A percentile compares a stretch with the other conserved stretches of the same genome.
phyloP scores from a whole-genome alignment of 2,888 invertebrate genomes.

The Leptinotarsa haldemani region DNA sequence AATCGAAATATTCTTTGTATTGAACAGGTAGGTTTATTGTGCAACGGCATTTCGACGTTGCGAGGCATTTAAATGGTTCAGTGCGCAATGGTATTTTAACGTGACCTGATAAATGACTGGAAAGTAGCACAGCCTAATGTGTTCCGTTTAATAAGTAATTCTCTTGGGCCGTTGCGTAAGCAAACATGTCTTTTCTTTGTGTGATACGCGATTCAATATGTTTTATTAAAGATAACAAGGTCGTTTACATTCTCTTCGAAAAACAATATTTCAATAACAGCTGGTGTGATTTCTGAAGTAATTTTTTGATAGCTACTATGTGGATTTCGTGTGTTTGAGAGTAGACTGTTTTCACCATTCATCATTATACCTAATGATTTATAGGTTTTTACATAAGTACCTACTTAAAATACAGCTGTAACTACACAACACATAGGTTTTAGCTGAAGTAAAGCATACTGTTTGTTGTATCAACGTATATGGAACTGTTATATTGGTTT shows the following conservation, averaged over 20 bases:
- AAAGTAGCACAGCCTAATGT: conserved; percentile 28
- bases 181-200: conserved; percentile 53
- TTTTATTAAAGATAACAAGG: conserved; percentile 60
- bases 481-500: too few relatives aligned
- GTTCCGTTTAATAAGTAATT: conserved; percentile 35
- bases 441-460: too few relatives aligned
- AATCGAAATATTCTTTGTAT: conserved; percentile 10
- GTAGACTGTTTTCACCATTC: too few relatives aligned
- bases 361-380: too few relatives aligned
- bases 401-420: too few relatives aligned
- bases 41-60: conserved; percentile 18
- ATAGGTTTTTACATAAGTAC: too few relatives aligned
- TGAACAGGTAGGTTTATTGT: conserved; percentile 12
- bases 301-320: neutral
- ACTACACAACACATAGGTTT: too few relatives aligned
- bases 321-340: too few relatives aligned
- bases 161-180: conserved; percentile 51
- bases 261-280: conserved; percentile 17
- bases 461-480: too few relatives aligned
- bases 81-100: conserved; percentile 28
- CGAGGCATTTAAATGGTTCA: conserved; percentile 26
- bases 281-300: neutral
- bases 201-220: conserved; percentile 57
- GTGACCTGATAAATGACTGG: conserved; percentile 25
- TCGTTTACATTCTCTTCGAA: conserved; percentile 59